phyloP scores from a whole-genome alignment of 2,888 invertebrate genomes.

The Phymatocera aterrima region DNA sequence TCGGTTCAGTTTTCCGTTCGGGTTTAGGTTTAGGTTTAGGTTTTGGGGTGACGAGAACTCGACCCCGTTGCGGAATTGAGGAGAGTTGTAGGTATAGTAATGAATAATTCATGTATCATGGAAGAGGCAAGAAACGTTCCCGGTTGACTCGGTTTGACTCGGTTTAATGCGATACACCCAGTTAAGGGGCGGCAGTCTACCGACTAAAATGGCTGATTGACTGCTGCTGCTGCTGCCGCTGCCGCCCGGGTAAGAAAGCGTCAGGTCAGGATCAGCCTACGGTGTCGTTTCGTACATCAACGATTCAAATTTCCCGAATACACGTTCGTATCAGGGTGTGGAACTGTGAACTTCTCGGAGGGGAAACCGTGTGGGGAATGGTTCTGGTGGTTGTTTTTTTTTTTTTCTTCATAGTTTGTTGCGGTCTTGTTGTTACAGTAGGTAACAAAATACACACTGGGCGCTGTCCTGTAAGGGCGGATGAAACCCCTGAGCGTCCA shows the following conservation, averaged over 20 bases:
- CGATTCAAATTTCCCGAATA: neutral
- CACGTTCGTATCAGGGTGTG: neutral
- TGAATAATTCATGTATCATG: constrained; percentile 72
- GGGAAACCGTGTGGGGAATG: neutral
- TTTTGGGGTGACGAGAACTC: constrained; percentile 54
- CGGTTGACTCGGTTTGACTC: constrained; percentile 59
- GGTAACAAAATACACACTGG: constrained; percentile 36
- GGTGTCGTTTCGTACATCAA: neutral
- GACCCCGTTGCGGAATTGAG: constrained; percentile 69
- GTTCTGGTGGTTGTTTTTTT: too few relatives aligned
- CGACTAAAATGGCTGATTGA: constrained; percentile 71
- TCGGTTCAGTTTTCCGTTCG: too few relatives aligned
- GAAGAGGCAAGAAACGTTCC: constrained; percentile 36
- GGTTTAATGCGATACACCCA: constrained; percentile 72
- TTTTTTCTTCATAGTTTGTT: too few relatives aligned
- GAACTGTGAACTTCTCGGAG: neutral
- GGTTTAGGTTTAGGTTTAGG: neutral
- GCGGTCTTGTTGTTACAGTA: constrained; percentile 13
- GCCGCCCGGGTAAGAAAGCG: constrained; percentile 64
- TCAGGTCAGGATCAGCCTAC: constrained; percentile 51
- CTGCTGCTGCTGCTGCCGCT: constrained; percentile 66
- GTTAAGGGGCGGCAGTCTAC: constrained; percentile 69
- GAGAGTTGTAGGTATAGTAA: constrained; percentile 58
- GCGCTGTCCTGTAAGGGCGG: too few relatives aligned
- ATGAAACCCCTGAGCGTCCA: constrained; percentile 40